Conservation (phyloP, 2,113 vertebrate species). For the Saimiri boliviensis region DNA sequence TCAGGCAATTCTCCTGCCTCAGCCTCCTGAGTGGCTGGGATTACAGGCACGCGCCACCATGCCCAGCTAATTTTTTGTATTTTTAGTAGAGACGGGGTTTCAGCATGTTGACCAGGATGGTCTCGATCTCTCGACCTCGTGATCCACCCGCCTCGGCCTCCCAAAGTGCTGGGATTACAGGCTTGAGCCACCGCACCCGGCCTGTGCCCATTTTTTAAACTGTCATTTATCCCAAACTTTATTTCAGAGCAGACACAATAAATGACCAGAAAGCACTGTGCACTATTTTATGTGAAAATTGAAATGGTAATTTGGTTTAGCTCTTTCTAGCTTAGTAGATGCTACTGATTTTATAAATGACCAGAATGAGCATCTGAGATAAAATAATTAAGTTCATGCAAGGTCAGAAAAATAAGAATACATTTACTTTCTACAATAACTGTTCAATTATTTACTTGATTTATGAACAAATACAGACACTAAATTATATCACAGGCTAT, state of each 20-base stretch:
- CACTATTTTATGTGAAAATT: not conserved
- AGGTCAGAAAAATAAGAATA: not conserved
- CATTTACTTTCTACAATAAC: not conserved
- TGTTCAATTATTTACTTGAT: not conserved
- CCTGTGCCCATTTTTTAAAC: not conserved
- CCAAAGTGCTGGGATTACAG: too few relatives aligned
- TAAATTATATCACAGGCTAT: not conserved
- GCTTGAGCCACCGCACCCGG: too few relatives aligned
- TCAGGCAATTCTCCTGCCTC: too few relatives aligned
- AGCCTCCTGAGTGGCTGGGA: too few relatives aligned
- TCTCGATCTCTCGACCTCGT: too few relatives aligned
- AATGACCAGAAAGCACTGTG: not conserved
- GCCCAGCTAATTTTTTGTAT: too few relatives aligned
- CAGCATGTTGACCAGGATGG: too few relatives aligned
- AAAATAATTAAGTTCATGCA: not conserved
- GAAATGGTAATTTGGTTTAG: not conserved
- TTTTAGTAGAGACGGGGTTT: too few relatives aligned
- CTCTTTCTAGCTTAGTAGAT: not conserved
- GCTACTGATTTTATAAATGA: not conserved
- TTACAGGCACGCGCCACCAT: too few relatives aligned
- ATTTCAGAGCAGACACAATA: not conserved
- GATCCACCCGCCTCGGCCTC: too few relatives aligned
- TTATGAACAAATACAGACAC: not conserved
- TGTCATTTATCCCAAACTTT: not conserved
- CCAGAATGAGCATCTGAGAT: not conserved